Conservation (phyloP, 2,797 vertebrate genomes). For the Brachymystax lenok region DNA sequence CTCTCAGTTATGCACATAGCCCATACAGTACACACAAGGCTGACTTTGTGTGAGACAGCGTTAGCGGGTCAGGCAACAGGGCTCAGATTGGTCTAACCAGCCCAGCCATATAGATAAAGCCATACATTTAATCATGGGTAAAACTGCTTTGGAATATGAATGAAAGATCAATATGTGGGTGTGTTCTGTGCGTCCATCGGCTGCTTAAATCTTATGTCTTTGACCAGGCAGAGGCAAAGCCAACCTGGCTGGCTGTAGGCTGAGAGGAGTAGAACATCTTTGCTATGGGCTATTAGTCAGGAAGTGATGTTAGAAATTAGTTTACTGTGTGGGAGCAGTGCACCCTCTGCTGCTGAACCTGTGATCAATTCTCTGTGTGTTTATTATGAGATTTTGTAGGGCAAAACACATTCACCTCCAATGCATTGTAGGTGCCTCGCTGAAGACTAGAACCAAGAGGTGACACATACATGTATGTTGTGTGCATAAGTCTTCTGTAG, state of each 20-base stretch:
- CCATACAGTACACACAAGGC: not conserved
- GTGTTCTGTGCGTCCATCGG: not conserved
- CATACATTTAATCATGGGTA: constrained; percentile 1
- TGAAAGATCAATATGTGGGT: not conserved
- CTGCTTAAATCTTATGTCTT: not conserved
- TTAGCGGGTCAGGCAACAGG: not conserved
- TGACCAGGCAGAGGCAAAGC: not conserved
- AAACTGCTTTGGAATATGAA: not conserved
- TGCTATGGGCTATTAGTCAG: not conserved
- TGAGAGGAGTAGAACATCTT: not conserved
- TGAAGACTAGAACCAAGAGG: constrained; percentile 15
- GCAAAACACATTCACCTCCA: constrained; percentile 12
- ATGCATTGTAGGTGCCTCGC: constrained; percentile 20
- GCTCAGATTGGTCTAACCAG: not conserved
- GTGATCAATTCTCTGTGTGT: not conserved
- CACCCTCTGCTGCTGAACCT: not conserved
- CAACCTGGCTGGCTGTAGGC: not conserved
- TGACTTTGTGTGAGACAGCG: not conserved
- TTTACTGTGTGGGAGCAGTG: not conserved
- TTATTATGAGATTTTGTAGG: not conserved
- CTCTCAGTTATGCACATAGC: not conserved
- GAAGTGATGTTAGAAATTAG: not conserved
- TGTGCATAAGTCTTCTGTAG: constrained; percentile 9
- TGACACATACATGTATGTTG: constrained; percentile 14
- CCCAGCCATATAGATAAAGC: not conserved